phyloP scores from a whole-genome alignment of 2,888 invertebrate species.

The Andrena haemorrhoa region DNA sequence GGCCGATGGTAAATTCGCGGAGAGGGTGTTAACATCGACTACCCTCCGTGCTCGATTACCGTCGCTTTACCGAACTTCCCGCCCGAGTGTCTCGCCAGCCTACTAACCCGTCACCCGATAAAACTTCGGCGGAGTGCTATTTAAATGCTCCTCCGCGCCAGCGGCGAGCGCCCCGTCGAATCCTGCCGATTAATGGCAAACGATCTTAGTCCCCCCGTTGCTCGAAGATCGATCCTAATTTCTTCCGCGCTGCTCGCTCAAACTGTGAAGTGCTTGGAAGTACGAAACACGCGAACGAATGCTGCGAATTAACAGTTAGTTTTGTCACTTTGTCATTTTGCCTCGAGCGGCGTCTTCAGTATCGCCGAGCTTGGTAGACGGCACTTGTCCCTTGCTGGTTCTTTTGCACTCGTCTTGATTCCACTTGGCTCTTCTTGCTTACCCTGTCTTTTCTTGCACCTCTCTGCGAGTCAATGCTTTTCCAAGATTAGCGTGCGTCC shows the following conservation, averaged over 20 bases:
- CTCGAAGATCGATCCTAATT: constrained; percentile 33
- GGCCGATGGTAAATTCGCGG: constrained; percentile 38
- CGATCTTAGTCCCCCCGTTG: constrained; percentile 1
- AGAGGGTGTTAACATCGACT: constrained; percentile 54
- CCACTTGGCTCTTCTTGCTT: background rate
- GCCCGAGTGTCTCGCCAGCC: constrained; percentile 8
- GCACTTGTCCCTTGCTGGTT: background rate
- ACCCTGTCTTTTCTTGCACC: background rate
- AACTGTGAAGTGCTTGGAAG: background rate
- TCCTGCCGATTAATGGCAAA: constrained; percentile 31
- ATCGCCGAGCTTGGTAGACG: background rate
- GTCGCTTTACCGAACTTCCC: constrained; percentile 26
- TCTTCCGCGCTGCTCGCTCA: background rate
- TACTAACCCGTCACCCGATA: constrained; percentile 31
- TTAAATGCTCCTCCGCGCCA: constrained; percentile 34
- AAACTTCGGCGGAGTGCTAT: constrained; percentile 53
- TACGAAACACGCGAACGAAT: background rate
- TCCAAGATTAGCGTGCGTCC: background rate
- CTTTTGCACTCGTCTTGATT: background rate
- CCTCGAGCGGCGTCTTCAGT: background rate
- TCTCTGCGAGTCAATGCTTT: background rate
- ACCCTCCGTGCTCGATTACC: constrained; percentile 43
- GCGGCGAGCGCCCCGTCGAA: constrained; percentile 21
- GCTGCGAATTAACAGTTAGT: background rate
- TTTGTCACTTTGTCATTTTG: background rate